Conservation (phyloP, 2,113 vertebrate genomes). For the Maccullochella peelii region DNA sequence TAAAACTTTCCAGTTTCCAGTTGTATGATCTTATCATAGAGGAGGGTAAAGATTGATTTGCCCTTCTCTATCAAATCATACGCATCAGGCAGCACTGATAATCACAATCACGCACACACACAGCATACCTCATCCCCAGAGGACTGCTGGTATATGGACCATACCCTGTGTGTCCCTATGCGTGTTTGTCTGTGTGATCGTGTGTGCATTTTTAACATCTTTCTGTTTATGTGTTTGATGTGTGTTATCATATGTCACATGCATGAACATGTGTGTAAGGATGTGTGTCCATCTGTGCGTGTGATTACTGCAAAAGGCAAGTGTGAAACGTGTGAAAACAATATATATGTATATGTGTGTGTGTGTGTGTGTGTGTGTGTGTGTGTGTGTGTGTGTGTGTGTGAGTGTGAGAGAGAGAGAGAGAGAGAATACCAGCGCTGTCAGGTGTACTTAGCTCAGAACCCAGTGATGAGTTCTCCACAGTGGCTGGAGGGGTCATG, state of each 20-base stretch:
- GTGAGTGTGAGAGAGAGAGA: background rate
- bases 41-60: conserved; percentile 39
- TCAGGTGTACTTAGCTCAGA: conserved; percentile 58
- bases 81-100: background rate
- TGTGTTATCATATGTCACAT: background rate
- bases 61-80: conserved; percentile 10
- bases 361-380: too few relatives aligned
- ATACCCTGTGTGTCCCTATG: background rate
- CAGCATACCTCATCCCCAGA: background rate
- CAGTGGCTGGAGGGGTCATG: conserved; percentile 39
- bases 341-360: conserved; percentile 5
- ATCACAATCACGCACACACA: background rate
- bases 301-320: background rate
- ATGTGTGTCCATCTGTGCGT: conserved; percentile 1
- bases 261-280: background rate
- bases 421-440: conserved; percentile 13
- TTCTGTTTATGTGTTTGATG: conserved; percentile 1
- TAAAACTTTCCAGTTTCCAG: background rate
- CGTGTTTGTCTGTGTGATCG: background rate
- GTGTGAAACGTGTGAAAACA: too few relatives aligned
- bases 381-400: too few relatives aligned
- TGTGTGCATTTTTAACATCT: background rate
- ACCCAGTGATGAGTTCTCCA: conserved; percentile 57
- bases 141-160: background rate
- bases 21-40: conserved; percentile 14